These are phyloP conservation scores for Amyelois transitella DNA, from an alignment of 1,140 invertebrate species.

Conservation along the genomic window DNA sequence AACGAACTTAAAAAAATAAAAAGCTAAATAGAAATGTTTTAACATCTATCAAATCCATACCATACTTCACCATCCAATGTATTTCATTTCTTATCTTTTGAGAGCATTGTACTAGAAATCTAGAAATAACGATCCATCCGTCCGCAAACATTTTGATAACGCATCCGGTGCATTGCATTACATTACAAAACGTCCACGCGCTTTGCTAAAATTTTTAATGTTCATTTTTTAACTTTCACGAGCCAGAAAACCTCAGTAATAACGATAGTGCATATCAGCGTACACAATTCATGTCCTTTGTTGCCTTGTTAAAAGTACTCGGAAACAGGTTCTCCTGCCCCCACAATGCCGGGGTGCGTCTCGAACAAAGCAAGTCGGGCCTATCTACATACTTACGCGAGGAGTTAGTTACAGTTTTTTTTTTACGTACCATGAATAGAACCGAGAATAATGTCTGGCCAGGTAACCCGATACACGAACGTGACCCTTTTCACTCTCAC, in stretches of 20 bases:
- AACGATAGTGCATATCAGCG: slow-evolving; percentile 15
- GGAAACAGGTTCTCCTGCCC: slow-evolving; percentile 43
- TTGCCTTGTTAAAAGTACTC: slow-evolving; percentile 41
- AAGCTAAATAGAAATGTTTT: too few relatives aligned
- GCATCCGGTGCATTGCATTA: slow-evolving; percentile 15
- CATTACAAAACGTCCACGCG: slow-evolving; percentile 2
- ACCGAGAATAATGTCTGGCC: slow-evolving; percentile 33
- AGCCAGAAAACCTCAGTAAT: slow-evolving; percentile 8
- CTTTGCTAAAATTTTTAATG: neutral
- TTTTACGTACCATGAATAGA: slow-evolving; percentile 37
- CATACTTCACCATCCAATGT: too few relatives aligned
- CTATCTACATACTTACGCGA: slow-evolving; percentile 18
- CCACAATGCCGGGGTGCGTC: slow-evolving; percentile 30
- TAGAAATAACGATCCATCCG: slow-evolving; percentile 26
- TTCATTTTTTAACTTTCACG: neutral
- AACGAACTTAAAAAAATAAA: too few relatives aligned
- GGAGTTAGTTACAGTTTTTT: slow-evolving; percentile 32
- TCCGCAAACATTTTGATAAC: slow-evolving; percentile 36
- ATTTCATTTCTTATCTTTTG: slow-evolving; percentile 34
- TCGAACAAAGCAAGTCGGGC: slow-evolving; percentile 35
- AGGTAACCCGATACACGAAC: slow-evolving; percentile 44
- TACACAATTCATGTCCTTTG: slow-evolving; percentile 31
- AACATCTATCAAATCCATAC: too few relatives aligned
- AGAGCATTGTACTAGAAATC: slow-evolving; percentile 36
- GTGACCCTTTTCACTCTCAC: slow-evolving; percentile 23